Evolutionary conservation across 2,888 invertebrate species (phyloP), one percentile per base, ranked within the genome.

Genomic region (Xestia ashworthii): DNA sequence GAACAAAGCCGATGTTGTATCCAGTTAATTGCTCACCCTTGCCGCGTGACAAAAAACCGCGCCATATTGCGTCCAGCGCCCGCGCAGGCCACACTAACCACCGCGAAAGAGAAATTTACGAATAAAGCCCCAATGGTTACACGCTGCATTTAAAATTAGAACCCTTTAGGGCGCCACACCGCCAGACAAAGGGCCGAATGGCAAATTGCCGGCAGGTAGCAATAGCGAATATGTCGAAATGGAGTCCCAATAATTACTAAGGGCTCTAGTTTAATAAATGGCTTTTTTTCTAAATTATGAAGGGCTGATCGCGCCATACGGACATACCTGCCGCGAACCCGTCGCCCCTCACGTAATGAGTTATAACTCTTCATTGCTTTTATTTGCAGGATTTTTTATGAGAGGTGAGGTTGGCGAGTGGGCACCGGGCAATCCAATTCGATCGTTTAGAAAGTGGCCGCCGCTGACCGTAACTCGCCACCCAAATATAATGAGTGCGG

Each of bases 151-250:
- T 96, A 95, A 94, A 96, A 96, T 96, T 96, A 94, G 94, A 96
- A 96, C 96, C 96, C 96, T 96, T 96, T 96, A 94, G 96, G 96
- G 96, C 96, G 96, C 96, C 96, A 96, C 96, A 94, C 96, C 95
- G 96, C 92, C 96, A 96, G 94, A 96, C 96, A 96, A 96, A 95
- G 94, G 92, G 93, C 93, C 95, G 94, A 96, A 95, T 96, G 95
- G 95, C 96, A 95, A 96, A 96, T 95, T 96, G 95, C 93, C 93
- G 93, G 96, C 96, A 96, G 96, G 96, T 96, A 96, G 96, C 96
- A 95, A 96, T 96, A 94, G 96, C 96, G 96, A 96, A 96, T 96
- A 96, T 95, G 93, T 92, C 92, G 93, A 93, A 95, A 93, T 93
- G 93, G 92, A 94, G 92, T 93, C 93, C 93, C 94, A 93, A 95